Evolutionary conservation across 1,140 invertebrate species (phyloP).

Genomic region (Drosophila suzukii): DNA sequence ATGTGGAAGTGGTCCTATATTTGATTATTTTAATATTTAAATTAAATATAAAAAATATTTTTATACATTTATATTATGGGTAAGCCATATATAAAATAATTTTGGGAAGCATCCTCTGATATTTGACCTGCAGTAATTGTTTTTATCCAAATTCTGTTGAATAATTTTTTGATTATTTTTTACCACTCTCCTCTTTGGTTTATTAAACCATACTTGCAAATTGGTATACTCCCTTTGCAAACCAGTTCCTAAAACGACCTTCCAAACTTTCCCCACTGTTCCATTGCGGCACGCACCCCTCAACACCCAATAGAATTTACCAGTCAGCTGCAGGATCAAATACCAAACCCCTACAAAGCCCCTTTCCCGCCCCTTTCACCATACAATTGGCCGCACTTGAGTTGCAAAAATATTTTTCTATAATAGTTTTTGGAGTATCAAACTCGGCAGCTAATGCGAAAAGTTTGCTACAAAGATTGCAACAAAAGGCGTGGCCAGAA

Average conservation of each 20-base stretch:
- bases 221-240: too few relatives aligned
- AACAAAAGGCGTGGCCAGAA: slow-evolving; percentile 43
- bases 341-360: slow-evolving; percentile 2
- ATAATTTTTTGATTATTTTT: background rate
- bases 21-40: background rate
- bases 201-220: too few relatives aligned
- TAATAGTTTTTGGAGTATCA: slow-evolving; percentile 81
- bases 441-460: slow-evolving; percentile 73
- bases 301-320: slow-evolving; percentile 63
- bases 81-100: too few relatives aligned
- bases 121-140: background rate
- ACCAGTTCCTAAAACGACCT: too few relatives aligned
- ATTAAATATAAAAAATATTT: background rate
- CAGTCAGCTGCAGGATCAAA: slow-evolving; percentile 27
- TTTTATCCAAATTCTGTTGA: too few relatives aligned
- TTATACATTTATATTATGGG: too few relatives aligned
- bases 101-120: too few relatives aligned
- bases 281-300: slow-evolving; percentile 38
- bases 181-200: too few relatives aligned
- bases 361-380: background rate
- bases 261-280: slow-evolving; percentile 21
- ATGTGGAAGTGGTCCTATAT: background rate
- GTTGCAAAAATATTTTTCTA: slow-evolving; percentile 77
- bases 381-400: slow-evolving; percentile 21
- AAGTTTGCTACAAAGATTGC: slow-evolving; percentile 72